Evolutionary conservation across 2,888 invertebrate species (phyloP), one percentile per base, ranked within the genome.

Genomic region (Camponotus fellah): DNA sequence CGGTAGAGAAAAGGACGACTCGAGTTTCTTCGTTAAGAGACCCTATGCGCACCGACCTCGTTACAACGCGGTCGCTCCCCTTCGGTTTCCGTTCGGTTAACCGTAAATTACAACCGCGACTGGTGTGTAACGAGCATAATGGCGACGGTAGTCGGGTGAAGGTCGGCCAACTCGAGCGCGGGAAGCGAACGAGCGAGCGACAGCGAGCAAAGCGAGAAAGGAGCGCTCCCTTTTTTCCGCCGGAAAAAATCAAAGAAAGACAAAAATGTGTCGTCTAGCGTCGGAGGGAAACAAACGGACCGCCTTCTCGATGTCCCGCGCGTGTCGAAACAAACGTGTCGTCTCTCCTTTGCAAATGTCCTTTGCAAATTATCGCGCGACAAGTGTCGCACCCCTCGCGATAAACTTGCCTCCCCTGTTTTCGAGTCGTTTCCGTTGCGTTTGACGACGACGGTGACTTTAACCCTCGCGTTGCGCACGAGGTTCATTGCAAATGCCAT

Each of bases 21-120:
- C 75, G 79, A 58, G 90, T 87, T 90, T 80, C 88, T 91, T 89
- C 91, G 91, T 90, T 89, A 87, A 87, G 86, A 81, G 77, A 82
- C 89, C 86, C 86, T 89, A 85, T 84, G 80, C 85, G 88, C 86
- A 86, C 83, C 90, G 91, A 90, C 90, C 91, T 90, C 91, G 91
- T 91, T 92, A 86, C 88, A 86, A 89, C 89, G 88, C 89, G 88
- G 89, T 87, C 87, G 90, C 90, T 90, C 92, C 92, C 91, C 92
- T 92, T 93, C 91, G 86, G 92, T 93, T 94, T 94, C 93, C 93
- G 94, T 93, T 93, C 92, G 92, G 94, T 92, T 94, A 93, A 94
- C 94, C 94, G 94, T 94, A 94, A 94, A 94, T 94, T 94, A 94
- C 92, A 91, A 89, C 87, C 91, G 90, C 90, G 90, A 92, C 91